phyloP scores from a whole-genome alignment of 2,888 invertebrate genomes.

The Lithophane leautieri region DNA sequence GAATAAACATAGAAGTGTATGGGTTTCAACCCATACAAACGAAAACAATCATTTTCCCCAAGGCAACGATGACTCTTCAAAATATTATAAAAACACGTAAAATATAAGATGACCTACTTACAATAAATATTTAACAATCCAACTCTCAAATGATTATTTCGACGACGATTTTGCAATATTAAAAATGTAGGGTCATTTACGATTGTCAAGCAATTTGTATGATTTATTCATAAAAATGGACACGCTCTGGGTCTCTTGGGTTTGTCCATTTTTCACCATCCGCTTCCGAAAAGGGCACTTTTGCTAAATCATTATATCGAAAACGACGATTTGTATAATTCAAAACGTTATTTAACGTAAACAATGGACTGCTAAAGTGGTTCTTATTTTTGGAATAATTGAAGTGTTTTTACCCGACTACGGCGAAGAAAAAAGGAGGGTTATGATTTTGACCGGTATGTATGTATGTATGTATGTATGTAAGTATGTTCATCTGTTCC shows the following conservation, averaged over 20 bases:
- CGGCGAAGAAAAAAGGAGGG: too few species aligned
- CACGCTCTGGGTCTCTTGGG: constrained; percentile 26
- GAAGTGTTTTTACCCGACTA: neutral
- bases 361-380: constrained; percentile 15
- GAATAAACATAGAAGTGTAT: neutral
- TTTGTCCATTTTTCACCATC: constrained; percentile 59
- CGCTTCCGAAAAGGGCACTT: constrained; percentile 36
- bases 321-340: constrained; percentile 49
- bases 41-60: neutral
- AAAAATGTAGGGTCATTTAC: constrained; percentile 45
- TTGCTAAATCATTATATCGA: constrained; percentile 48
- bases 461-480: too few species aligned
- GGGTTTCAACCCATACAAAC: neutral
- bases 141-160: constrained; percentile 23
- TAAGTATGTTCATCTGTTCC: too few species aligned
- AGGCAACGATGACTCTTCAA: neutral
- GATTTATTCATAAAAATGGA: constrained; percentile 63
- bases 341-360: constrained; percentile 42
- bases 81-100: neutral
- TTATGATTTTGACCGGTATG: too few species aligned
- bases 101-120: neutral
- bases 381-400: constrained; percentile 10
- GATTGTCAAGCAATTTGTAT: constrained; percentile 62
- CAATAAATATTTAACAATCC: constrained; percentile 7
- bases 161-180: constrained; percentile 36